A percentile compares a stretch with the other conserved stretches of the same genome.
Conservation (phyloP, 2,113 vertebrate genomes). For the Oncorhynchus keta region DNA sequence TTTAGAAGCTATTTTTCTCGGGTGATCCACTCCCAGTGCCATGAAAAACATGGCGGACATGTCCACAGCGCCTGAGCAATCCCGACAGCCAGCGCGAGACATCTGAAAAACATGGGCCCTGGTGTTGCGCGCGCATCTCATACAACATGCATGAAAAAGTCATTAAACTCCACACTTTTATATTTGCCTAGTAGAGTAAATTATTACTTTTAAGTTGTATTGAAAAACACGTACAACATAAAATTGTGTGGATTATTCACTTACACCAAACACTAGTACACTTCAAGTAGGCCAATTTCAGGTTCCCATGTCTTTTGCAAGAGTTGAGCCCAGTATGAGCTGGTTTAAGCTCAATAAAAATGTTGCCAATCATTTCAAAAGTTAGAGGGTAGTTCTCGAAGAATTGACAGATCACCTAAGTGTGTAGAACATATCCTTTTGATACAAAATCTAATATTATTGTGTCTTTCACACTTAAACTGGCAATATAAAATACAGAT, state of each 20-base stretch:
- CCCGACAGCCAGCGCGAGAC: slow-evolving; percentile 85
- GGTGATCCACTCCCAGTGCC: slow-evolving; percentile 83
- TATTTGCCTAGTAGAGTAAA: too few relatives aligned
- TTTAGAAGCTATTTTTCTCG: slow-evolving; percentile 78
- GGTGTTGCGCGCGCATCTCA: slow-evolving; percentile 58
- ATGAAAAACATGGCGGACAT: slow-evolving; percentile 96
- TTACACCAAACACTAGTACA: not conserved
- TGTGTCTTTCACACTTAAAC: too few relatives aligned
- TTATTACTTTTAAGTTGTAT: too few relatives aligned
- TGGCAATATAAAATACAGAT: too few relatives aligned
- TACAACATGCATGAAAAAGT: slow-evolving; percentile 26
- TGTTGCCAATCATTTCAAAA: too few relatives aligned
- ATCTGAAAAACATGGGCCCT: slow-evolving; percentile 50
- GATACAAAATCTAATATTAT: too few relatives aligned
- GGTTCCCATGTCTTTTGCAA: too few relatives aligned
- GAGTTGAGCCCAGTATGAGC: too few relatives aligned
- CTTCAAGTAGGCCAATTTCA: not conserved
- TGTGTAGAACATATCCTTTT: too few relatives aligned
- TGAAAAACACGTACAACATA: not conserved
- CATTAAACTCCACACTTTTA: slow-evolving; percentile 3
- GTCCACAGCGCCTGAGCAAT: slow-evolving; percentile 84
- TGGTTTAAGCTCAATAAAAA: too few relatives aligned
- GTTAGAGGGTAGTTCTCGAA: too few relatives aligned
- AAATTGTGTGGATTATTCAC: not conserved
- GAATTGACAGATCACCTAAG: too few relatives aligned